phyloP scores from a whole-genome alignment of 1,140 invertebrate genomes.

The Caligus rogercresseyi region DNA sequence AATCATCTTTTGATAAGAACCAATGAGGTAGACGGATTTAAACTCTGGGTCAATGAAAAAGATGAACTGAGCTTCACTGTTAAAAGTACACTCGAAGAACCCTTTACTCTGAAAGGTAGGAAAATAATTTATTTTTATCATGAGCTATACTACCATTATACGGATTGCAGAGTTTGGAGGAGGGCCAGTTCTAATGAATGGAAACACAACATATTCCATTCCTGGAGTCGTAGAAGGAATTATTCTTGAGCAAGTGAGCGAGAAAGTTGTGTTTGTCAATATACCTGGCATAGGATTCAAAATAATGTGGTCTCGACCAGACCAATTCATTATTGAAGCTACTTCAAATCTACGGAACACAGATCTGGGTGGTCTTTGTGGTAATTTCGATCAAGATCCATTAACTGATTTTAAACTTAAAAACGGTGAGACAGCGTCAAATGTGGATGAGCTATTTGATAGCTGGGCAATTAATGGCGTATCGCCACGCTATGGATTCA shows the following conservation, averaged over 20 bases:
- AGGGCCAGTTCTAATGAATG: neutral
- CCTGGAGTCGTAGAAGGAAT: neutral
- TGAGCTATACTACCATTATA: neutral
- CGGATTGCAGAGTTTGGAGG: neutral
- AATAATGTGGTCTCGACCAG: neutral
- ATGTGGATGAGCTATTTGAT: neutral
- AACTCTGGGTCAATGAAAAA: neutral
- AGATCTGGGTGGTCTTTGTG: neutral
- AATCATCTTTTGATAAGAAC: neutral
- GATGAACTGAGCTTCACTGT: neutral
- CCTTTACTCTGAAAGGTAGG: neutral
- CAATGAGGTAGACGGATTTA: neutral
- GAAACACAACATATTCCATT: neutral
- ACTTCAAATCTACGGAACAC: neutral
- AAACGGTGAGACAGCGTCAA: neutral
- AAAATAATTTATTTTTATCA: neutral
- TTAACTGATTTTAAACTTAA: neutral
- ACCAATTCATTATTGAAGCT: neutral
- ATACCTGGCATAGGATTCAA: conserved; percentile 1
- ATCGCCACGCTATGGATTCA: neutral
- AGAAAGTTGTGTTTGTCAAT: neutral
- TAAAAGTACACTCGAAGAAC: neutral
- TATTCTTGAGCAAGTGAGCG: neutral
- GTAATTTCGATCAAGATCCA: neutral
- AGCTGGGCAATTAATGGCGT: neutral